Evolutionary conservation across 2,113 vertebrate species (phyloP), one percentile per base, ranked within the genome.

Genomic region (Rhinolophus sinicus): DNA sequence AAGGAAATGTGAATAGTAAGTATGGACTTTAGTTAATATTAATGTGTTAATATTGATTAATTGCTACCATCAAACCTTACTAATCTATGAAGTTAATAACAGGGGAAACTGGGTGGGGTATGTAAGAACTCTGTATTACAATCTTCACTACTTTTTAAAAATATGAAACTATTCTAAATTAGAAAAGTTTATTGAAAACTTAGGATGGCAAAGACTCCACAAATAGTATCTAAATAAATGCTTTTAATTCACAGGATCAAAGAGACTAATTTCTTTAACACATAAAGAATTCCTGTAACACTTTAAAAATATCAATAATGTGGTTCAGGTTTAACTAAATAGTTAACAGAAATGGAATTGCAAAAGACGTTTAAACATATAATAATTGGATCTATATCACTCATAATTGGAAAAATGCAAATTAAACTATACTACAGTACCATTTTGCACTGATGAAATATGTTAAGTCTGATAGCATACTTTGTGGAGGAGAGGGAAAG

Each of bases 271-370:
- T 88, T 77, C 16, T 70, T 73, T 76, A 95, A 81, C 47, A 80
- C 18, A 50, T 22, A 88, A 90, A 90, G 24, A 85, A 84, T 56
- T 88, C 33, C 83, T 76, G 40, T 85, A 65, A 88, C 76, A 83
- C 15, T 19, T 93, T 50, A 5, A 56, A 87, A 64, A 88, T 56
- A 64, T 56, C 6, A 10, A 19, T 40, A 92, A 72, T 1, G 5
- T 44, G 33, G 33, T 47, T n/a, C n/a, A 76, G 38, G 38, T 94
- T 62, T 58, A 82, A 72, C 35, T 76, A 85, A 33, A 26, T 64
- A 94, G 44, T 76, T 92, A 28, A 86, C 26, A 89, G 22, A 94
- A 89, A 76, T 92, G 16, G 26, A 94, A 86, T 86, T 81, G 18
- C 14, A 86, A 81, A 89, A 67, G 33, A 65, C 15, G 38, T 96